Evolutionary conservation across 2,113 vertebrate genomes (phyloP).

Genomic region (Aegithalos caudatus): DNA sequence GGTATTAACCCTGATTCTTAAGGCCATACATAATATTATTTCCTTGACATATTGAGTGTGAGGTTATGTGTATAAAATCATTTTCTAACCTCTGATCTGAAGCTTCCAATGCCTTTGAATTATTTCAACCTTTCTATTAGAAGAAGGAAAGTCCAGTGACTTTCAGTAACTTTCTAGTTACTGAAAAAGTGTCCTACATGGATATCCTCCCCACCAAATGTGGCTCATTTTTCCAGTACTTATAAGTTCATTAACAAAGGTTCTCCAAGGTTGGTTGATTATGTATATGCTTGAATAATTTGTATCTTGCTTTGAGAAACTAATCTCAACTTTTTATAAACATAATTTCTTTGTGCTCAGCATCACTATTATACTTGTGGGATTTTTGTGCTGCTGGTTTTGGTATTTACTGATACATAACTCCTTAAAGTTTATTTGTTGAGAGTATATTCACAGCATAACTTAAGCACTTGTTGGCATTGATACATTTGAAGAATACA

Average conservation of each 20-base stretch:
- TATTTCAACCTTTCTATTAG: background rate
- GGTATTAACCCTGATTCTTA: background rate
- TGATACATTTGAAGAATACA: slow-evolving; percentile 8
- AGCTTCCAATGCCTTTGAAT: background rate
- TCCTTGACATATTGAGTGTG: background rate
- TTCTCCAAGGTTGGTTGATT: background rate
- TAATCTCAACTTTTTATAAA: background rate
- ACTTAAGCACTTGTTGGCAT: background rate
- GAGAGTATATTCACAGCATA: background rate
- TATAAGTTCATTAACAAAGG: background rate
- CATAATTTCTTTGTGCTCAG: background rate
- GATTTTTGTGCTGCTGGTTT: slow-evolving; percentile 17
- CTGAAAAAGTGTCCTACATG: background rate
- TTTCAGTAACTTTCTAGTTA: background rate
- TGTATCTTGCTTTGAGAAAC: background rate
- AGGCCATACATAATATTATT: background rate
- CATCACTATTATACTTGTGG: background rate
- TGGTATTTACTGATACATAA: background rate
- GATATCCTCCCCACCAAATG: background rate
- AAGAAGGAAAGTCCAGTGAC: background rate
- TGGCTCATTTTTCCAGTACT: background rate
- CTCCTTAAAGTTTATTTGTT: slow-evolving; percentile 7
- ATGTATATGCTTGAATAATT: background rate
- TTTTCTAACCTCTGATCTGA: background rate
- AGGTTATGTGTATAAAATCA: background rate